Evolutionary conservation across 2,888 invertebrate species (phyloP), one percentile per base, ranked within the genome.

Genomic region (Ormyrus pomaceus): DNA sequence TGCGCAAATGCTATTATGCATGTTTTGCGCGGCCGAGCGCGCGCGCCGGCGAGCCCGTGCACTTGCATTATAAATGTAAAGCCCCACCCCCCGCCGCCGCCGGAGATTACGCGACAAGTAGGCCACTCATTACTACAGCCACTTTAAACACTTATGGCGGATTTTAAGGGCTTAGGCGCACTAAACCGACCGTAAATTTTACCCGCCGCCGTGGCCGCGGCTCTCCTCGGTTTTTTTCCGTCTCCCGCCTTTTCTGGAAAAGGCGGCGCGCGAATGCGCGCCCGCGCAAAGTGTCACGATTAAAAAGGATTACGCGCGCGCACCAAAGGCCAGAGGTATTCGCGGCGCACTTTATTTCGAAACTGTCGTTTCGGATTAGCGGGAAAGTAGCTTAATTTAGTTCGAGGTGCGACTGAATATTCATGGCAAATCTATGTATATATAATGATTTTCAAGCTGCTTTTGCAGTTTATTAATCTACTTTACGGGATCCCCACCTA

Each of bases 111-210:
- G 48, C 80, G 80, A 76, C 75, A 80, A 80, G 80, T 80, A 71
- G 71, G 75, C 80, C 76, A 80, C 80, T 80, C 76, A 71, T 80
- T 80, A 80, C 80, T 71, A 71, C 71, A 48, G 58, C 72, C 64
- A 66, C 76, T 80, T 61, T 61, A 75, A 80, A 80, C 80, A 80
- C 80, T 79, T 79, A 79, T 71, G 79, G 70, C 75, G 75, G 79
- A 79, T 79, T 72, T 68, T 34, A 69, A 62, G 68, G 59, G 72
- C 77, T 78, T 66, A 78, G 65, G 72, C 34, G 34, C n/a, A 13
- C 73, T 68, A 74, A 74, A 62, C 79, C 73, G 62, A 73, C 74
- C 79, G 74, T 79, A 79, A 74, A 79, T 74, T 77, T 64, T 45
- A 4, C 34, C 34, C 19, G n/a, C 11, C 45, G 46, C 62, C 34